Base-by-base conservation (phyloP, 92 coral and sea anemone genomes). In the Siderastrea radians region DNA sequence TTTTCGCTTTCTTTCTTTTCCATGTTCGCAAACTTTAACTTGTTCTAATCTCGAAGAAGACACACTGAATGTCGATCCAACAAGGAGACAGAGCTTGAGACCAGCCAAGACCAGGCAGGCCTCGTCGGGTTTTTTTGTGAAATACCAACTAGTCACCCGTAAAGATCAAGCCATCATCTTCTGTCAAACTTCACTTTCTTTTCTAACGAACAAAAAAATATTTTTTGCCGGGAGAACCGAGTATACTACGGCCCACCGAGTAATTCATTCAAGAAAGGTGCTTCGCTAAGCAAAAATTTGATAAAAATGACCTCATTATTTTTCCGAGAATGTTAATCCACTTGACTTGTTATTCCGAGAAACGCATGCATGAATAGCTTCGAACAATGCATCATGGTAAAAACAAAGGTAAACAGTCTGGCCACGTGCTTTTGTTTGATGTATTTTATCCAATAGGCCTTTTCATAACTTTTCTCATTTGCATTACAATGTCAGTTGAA, bases 241-340 rank as follows among this genome's bases (percentile, higher is more conserved):
- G 14, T 67, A 10, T 17, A 10, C 13, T 44, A 10, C 43, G 3
- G 10, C 4, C 14, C 43, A 10, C 49, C 47, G 5, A 7, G 72
- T 38, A 9, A 5, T 1, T 43, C 13, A 43, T 11, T 8, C 1
- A 49, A 10, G 1, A 71, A 69, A 70, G 44, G 4, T 47, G 78
- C 55, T 82, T 57, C 59, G 70, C 77, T 69, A 58, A 82, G 86
- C 78, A 16, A 57, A 19, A 55, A 49, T 51, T 45, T 9, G 16
- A 45, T 55, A 9, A 12, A 38, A n/a, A 47, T 70, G 48, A 57
- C 69, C 44, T 70, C 77, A 58, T 4, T 11, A 2, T 47, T 54
- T 82, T 82, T 82, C 86, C 78, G 49, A 46, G 86, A 82, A 82
- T 55, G 47, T 17, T 11, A 1, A 12, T 50, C 82, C 53, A n/a